phyloP scores from a whole-genome alignment of 2,113 vertebrate species.

The Neogale vison region DNA sequence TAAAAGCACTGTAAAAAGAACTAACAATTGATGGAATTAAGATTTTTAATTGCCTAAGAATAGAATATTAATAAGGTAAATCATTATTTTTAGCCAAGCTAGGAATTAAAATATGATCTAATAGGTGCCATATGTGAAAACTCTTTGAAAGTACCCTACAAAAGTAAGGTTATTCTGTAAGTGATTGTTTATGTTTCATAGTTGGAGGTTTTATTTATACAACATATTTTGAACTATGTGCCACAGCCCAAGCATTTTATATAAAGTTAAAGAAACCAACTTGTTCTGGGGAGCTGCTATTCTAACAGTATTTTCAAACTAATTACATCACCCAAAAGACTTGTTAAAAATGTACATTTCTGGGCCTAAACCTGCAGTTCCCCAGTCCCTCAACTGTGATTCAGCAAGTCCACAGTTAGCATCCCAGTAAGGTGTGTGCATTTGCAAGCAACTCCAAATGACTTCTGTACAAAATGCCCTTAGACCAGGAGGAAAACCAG shows the following conservation, averaged over 20 bases:
- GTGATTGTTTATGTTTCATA: background rate
- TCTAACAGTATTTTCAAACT: background rate
- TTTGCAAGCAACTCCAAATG: background rate
- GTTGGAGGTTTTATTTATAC: background rate
- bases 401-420: background rate
- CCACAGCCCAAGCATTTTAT: background rate
- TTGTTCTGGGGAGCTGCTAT: background rate
- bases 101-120: background rate
- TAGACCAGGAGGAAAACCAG: background rate
- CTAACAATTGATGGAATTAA: background rate
- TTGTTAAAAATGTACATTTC: background rate
- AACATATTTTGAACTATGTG: background rate
- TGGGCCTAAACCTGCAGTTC: background rate
- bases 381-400: background rate
- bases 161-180: background rate
- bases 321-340: background rate
- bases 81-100: background rate
- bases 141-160: background rate
- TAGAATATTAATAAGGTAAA: background rate
- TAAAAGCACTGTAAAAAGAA: background rate
- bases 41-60: background rate
- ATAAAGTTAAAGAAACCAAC: background rate
- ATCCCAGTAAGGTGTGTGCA: background rate
- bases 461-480: background rate
- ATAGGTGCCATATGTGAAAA: background rate